Percentiles rank a stretch among this genome's conserved stretches.
phyloP scores from a whole-genome alignment of 2,797 vertebrate species.

The Rhabdophis nuchalis region DNA sequence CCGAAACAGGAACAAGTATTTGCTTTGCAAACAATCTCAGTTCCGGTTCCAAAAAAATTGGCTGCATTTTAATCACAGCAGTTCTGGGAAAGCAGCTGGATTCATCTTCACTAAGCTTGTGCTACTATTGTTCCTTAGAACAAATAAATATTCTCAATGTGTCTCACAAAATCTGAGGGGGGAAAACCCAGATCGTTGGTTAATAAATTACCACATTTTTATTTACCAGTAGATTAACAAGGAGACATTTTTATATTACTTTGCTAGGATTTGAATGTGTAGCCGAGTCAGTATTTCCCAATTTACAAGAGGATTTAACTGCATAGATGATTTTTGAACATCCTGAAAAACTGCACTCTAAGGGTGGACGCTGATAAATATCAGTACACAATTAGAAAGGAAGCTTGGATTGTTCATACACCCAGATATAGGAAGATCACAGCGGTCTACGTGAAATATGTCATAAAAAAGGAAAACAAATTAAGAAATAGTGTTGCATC shows the following conservation, averaged over 20 bases:
- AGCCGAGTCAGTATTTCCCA: not conserved
- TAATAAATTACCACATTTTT: not conserved
- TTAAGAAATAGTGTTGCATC: not conserved
- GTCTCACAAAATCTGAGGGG: conserved; percentile 4
- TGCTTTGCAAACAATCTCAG: rapidly evolving
- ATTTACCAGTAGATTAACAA: not conserved
- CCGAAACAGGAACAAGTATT: not conserved
- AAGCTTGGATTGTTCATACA: not conserved
- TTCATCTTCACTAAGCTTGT: conserved; percentile 21
- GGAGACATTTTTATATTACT: not conserved
- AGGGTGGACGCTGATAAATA: not conserved
- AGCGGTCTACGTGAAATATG: not conserved
- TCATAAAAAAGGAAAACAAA: not conserved
- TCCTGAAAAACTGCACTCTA: not conserved
- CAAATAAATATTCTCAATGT: conserved; percentile 28
- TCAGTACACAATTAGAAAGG: not conserved
- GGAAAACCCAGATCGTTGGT: not conserved
- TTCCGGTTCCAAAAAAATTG: conserved; percentile 8
- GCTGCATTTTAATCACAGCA: conserved; percentile 22
- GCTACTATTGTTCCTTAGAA: not conserved
- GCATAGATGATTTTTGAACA: not conserved
- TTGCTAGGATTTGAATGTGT: not conserved
- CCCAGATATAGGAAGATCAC: not conserved
- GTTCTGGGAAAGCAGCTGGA: conserved; percentile 25
- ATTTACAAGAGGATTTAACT: not conserved